phyloP scores from a whole-genome alignment of 2,888 invertebrate genomes.

The Emmelina monodactyla region DNA sequence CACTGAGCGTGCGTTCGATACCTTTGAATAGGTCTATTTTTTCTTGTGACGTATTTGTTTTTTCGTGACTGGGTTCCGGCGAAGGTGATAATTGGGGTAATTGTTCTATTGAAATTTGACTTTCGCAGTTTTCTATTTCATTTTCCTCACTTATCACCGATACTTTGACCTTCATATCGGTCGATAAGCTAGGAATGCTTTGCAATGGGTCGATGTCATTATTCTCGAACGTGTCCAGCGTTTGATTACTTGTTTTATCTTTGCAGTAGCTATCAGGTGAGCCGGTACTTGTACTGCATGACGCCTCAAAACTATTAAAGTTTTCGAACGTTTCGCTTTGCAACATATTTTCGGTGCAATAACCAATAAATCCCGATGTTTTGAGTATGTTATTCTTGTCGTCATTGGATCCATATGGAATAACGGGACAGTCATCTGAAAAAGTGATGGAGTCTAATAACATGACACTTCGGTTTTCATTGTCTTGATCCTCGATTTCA shows the following conservation, averaged over 20 bases:
- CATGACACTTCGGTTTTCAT: constrained; percentile 32
- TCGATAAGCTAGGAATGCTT: constrained; percentile 30
- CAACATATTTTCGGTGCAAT: constrained; percentile 53
- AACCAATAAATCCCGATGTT: constrained; percentile 36
- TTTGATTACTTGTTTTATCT: constrained; percentile 36
- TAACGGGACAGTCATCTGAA: constrained; percentile 38
- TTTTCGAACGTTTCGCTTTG: constrained; percentile 52
- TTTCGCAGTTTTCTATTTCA: constrained; percentile 26
- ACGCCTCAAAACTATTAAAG: constrained; percentile 52
- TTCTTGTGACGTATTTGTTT: constrained; percentile 28
- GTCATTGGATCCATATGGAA: constrained; percentile 30
- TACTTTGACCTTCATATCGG: constrained; percentile 45
- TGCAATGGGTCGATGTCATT: constrained; percentile 44
- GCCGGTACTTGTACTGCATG: constrained; percentile 36
- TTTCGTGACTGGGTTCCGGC: constrained; percentile 34
- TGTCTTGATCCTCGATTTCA: constrained; percentile 26
- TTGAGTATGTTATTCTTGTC: constrained; percentile 25
- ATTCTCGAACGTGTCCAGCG: constrained; percentile 37
- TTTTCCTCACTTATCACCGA: constrained; percentile 28
- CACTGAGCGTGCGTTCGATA: constrained; percentile 62
- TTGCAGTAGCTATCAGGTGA: constrained; percentile 35
- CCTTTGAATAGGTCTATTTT: constrained; percentile 62
- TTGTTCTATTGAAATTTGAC: constrained; percentile 26
- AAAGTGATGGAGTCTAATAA: constrained; percentile 45
- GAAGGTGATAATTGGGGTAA: constrained; percentile 39